Base-by-base conservation (phyloP, 2,888 invertebrate species). In the Apocheima hispidaria region DNA sequence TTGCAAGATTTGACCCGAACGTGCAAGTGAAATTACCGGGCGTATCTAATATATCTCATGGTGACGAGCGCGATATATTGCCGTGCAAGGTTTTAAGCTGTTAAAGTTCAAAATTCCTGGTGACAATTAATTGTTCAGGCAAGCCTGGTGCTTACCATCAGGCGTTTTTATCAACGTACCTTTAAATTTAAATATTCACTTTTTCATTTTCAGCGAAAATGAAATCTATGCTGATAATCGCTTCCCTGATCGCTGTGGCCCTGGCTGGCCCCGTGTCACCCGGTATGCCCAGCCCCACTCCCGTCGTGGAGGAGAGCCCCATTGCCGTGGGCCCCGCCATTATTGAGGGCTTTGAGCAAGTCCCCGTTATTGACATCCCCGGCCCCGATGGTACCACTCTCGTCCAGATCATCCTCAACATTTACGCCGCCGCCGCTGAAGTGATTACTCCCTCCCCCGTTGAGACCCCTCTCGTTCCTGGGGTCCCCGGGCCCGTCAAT, bases 401-500 rank as follows among this genome's bases (percentile, higher is more conserved):
- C 35, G 66, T 83, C 46, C 79, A 82, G 66, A 78, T 82, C 63
- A 78, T 81, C 71, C 35, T 82, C 44, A 83, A 81, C 69, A 74
- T 82, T 66, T 75, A 80, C 66, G 48, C 58, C 38, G 66, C 57
- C 35, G 50, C 63, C 36, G 56, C 55, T 14, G 66, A 60, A 16
- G 56, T 68, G 51, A 40, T 63, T 46, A 56, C 50, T 0, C 68
- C 72, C 14, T 9, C 59, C 4, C 71, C 72, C 6, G 72, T 36
- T n/a, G 40, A 55, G 14, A 69, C 69, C 16, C 65, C 49, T 36
- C 52, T 52, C 18, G 41, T 60, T 30, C 65, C 65, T 23, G 69
- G 60, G 18, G 54, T 61, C 14, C 54, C 60, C 48, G 68, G 41
- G 35, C 57, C 62, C 9, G 66, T 54, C 43, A 66, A 69, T 28